Evolutionary conservation across 2,888 invertebrate species (phyloP), one percentile per base, ranked within the genome.

Genomic region (Unio delphinus): DNA sequence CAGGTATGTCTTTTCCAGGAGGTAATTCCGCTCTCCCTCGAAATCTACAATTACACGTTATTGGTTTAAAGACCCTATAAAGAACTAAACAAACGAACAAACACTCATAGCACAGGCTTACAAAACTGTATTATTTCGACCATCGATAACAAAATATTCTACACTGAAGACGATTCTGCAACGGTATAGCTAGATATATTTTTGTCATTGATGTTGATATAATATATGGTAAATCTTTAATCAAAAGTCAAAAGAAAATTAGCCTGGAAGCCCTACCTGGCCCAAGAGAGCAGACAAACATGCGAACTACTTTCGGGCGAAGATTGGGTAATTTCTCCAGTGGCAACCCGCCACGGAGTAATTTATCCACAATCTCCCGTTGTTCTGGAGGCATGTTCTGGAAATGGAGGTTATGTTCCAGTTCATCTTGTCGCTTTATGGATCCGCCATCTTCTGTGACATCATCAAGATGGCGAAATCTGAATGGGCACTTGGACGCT

Each of bases 221-320:
- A 59, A 59, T 18, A 18, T 23, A 2, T 23, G 2, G 18, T 18
- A 18, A n/a, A 59, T 59, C 8, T 59, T 3, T 18, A 17, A 11
- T 23, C 1, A 26, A 15, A 59, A n/a, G 20, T 17, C 26, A n/a
- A 28, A n/a, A n/a, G 45, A 15, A 3, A 45, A 45, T 45, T 45
- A 45, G 1, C 11, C 15, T 45, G 18, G 20, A 30, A 56, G 1
- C 76, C 78, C 89, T 91, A 96, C 97, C 97, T 86, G 97, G 98
- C 86, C 98, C 98, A 0, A 98, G 98, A 1, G 98, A 98, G 87
- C 97, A 97, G 77, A 97, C 97, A 89, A 98, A 98, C 83, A 98
- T 97, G 81, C 98, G 93, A 55, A 98, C 97, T 86, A 98, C 96
- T 92, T 98, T 98, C 61, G 97, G 97, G 91, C 96, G 96, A 80